Conservation (phyloP, 1,140 invertebrate species). For the Notospermus geniculatus region DNA sequence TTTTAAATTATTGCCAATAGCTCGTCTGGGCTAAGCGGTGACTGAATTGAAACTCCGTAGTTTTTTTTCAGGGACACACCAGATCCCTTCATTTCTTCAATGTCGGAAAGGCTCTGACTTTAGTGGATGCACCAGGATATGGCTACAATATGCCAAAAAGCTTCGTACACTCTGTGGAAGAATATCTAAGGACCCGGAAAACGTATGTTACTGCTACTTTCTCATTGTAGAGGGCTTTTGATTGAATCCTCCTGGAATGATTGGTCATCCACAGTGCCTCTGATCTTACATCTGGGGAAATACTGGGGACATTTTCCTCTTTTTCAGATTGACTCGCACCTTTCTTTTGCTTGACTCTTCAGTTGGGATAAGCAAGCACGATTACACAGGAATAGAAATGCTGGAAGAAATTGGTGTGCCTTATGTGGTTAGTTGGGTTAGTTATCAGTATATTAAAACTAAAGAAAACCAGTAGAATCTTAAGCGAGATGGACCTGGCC, state of each 20-base stretch:
- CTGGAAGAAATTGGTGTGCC: conserved; percentile 44
- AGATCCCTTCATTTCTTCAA: conserved; percentile 44
- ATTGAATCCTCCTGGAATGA: no score
- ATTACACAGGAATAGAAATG: conserved; percentile 46
- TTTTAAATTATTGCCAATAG: no score
- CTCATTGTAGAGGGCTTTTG: no score
- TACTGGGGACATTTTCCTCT: not conserved
- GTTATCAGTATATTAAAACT: no score
- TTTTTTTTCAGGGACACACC: conserved; percentile 42
- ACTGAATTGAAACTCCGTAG: not conserved
- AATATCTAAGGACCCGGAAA: conserved; percentile 34
- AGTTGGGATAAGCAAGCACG: conserved; percentile 36
- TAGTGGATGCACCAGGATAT: conserved; percentile 53
- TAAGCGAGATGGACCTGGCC: no score
- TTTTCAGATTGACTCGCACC: conserved; percentile 39
- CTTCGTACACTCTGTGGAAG: conserved; percentile 41
- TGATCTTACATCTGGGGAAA: not conserved
- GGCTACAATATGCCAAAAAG: conserved; percentile 46
- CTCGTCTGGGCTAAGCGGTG: not conserved
- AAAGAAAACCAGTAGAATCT: no score
- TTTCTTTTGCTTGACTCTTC: conserved; percentile 46
- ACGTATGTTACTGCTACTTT: no score
- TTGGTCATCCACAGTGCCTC: not conserved
- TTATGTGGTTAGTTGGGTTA: conserved; percentile 39
- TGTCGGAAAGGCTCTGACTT: conserved; percentile 33